phyloP scores from a whole-genome alignment of 2,888 invertebrate species.

The Scaptomyza cyrtandrae region DNA sequence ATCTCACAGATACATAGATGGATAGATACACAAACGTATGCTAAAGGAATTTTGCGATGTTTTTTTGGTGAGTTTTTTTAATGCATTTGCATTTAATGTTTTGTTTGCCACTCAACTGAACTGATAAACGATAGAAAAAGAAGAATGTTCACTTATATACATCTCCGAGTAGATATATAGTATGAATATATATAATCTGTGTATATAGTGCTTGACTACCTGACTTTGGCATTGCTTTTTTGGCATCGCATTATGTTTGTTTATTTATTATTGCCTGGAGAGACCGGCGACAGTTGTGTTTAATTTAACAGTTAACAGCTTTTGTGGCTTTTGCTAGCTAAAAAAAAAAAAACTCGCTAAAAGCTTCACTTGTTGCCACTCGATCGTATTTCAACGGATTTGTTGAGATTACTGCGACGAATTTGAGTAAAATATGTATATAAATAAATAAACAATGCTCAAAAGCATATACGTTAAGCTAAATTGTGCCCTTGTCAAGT shows the following conservation, averaged over 20 bases:
- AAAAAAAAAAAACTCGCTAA: slow-evolving; percentile 44
- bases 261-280: slow-evolving; percentile 35
- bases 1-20: slow-evolving; percentile 46
- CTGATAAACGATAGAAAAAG: slow-evolving; percentile 25
- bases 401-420: slow-evolving; percentile 7
- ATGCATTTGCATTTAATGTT: slow-evolving; percentile 46
- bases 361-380: slow-evolving; percentile 44
- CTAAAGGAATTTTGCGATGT: not conserved
- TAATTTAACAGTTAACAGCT: slow-evolving; percentile 77
- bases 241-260: slow-evolving; percentile 44
- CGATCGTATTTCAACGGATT: slow-evolving; percentile 52
- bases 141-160: slow-evolving; percentile 12
- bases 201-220: slow-evolving; percentile 32
- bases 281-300: slow-evolving; percentile 71
- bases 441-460: slow-evolving; percentile 8
- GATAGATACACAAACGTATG: slow-evolving; percentile 8
- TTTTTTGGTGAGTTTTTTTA: slow-evolving; percentile 4
- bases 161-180: not conserved
- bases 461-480: too few relatives aligned
- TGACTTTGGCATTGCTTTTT: slow-evolving; percentile 43
- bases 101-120: slow-evolving; percentile 16
- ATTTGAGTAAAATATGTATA: not conserved
- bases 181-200: not conserved
- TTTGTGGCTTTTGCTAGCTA: slow-evolving; percentile 54
- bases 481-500: not conserved